Percentiles rank a stretch among this genome's conserved stretches.
Evolutionary conservation across 1,140 invertebrate species (phyloP).

Genomic region (Aradophagus sp.): DNA sequence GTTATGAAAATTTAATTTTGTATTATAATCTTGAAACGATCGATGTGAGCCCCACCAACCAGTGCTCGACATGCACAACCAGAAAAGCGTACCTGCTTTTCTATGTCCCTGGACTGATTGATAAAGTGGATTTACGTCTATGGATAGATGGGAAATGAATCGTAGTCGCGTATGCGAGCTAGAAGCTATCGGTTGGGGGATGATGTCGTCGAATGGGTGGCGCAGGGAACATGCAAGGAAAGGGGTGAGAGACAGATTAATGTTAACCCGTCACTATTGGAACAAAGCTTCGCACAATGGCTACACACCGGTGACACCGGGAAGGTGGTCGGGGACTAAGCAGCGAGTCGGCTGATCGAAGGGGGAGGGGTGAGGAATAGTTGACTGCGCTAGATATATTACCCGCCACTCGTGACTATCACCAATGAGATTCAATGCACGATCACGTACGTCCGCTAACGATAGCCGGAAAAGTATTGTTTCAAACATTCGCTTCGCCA

Average conservation of each 20-base stretch:
- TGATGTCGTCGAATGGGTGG: conserved; percentile 61
- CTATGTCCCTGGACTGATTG: conserved; percentile 31
- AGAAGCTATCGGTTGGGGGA: conserved; percentile 19
- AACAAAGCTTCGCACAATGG: conserved; percentile 74
- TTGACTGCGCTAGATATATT: conserved; percentile 68
- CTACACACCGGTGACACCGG: conserved; percentile 67
- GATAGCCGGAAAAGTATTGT: conserved; percentile 63
- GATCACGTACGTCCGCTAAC: conserved; percentile 62
- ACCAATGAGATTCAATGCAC: conserved; percentile 70
- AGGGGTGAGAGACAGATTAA: conserved; percentile 73
- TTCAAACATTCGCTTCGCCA: conserved; percentile 38
- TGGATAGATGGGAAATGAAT: conserved; percentile 48
- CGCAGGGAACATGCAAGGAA: conserved; percentile 60
- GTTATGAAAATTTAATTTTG: no score
- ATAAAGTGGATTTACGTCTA: conserved; percentile 49
- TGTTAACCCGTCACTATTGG: conserved; percentile 72
- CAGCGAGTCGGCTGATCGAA: conserved; percentile 14
- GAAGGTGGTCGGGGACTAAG: conserved; percentile 56
- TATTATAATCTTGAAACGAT: no score
- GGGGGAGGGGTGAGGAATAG: conserved; percentile 31
- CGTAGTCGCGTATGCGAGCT: conserved; percentile 27
- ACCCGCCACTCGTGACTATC: conserved; percentile 69
- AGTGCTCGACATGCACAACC: conserved; percentile 11
- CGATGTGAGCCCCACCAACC: not conserved
- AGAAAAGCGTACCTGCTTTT: conserved; percentile 17